These are phyloP conservation scores for Hypocryptadius cinnamomeus DNA, from an alignment of 2,113 vertebrate genomes.

Conservation along the genomic window DNA sequence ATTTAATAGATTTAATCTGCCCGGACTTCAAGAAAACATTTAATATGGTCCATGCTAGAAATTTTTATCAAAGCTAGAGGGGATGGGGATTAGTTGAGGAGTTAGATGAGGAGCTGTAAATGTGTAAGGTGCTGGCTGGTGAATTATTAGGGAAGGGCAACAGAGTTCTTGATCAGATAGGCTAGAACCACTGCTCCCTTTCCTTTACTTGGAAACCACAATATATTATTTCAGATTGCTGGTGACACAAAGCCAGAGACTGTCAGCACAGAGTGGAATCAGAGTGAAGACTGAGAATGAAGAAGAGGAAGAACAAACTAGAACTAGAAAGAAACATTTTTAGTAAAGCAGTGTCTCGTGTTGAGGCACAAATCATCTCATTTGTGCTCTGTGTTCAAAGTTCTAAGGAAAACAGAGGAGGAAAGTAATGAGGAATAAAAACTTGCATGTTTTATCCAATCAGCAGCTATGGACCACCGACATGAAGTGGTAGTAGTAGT, in stretches of 20 bases:
- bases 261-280: not conserved
- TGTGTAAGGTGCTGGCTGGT: not conserved
- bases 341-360: not conserved
- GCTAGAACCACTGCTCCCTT: not conserved
- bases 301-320: not conserved
- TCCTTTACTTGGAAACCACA: not conserved
- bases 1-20: conserved; percentile 15
- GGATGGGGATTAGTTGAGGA: not conserved
- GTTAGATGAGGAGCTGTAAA: not conserved
- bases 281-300: not conserved
- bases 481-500: accelerated
- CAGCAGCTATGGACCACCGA: not conserved
- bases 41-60: not conserved
- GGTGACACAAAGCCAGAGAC: not conserved
- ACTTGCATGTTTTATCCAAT: not conserved
- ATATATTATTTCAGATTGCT: not conserved
- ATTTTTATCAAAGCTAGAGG: not conserved
- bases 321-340: not conserved
- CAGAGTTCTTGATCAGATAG: not conserved
- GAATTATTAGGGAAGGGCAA: not conserved
- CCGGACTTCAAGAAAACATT: not conserved
- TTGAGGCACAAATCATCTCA: not conserved
- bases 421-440: not conserved
- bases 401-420: not conserved
- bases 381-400: not conserved